Base-by-base conservation (phyloP, 2,888 invertebrate species). In the Xestia ashworthii region DNA sequence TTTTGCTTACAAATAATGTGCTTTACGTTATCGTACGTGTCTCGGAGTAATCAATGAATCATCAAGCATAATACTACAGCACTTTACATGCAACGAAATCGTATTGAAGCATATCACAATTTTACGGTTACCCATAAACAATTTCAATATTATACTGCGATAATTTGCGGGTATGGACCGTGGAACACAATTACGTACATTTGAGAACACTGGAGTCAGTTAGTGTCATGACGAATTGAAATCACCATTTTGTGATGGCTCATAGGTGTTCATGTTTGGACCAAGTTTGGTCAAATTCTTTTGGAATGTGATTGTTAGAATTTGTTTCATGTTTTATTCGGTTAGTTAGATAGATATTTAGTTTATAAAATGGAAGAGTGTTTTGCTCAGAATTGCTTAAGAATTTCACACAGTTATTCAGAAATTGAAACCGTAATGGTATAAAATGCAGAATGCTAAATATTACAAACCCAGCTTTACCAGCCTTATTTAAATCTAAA, bases 201-300 rank as follows among this genome's bases (percentile, higher is more conserved):
- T 86, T 88, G 91, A 91, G 88, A 87, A 89, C 88, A 90, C 89
- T 91, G 87, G 83, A 89, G 87, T 91, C 90, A 88, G 92, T 92
- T 90, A 92, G 88, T 88, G 87, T 93, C 92, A 93, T 94, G 94
- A 93, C 94, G 93, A 94, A 94, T 94, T 86, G 85, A 83, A 94
- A 94, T 92, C 87, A 89, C 90, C 89, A 90, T 91, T 91, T 90
- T 89, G 88, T 87, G 88, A 89, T 88, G 90, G 90, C 89, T 87
- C 81, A 89, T 87, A 86, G 85, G 85, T 87, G 81, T 88, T 87
- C 86, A 87, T 81, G 89, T 87, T 88, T 88, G 90, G 88, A 81
- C 75, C 88, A 90, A 91, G 89, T 82, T 82, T 80, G 76, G 81
- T 80, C 53, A 81, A 82, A 80, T 76, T 81, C 71, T 83, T 78